Base-by-base conservation (phyloP, 1,140 invertebrate genomes). In the Hylyphantes graminicola region DNA sequence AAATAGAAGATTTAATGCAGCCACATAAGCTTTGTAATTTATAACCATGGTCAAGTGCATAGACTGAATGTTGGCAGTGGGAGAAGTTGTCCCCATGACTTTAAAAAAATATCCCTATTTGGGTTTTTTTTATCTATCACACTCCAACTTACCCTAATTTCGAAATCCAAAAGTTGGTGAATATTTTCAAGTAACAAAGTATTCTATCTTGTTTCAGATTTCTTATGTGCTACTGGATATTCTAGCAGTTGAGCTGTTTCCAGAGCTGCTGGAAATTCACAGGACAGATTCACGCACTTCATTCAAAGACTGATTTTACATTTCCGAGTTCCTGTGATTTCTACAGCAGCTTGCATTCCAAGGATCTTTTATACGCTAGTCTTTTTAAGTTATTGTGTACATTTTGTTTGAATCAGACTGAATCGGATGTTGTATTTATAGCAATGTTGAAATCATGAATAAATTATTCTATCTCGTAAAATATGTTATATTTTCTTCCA, bases 141-240 rank as follows among this genome's bases (percentile, higher is more conserved):
- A 15, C 65, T 21, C 8, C 35, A 12, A 21, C 11, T 8, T 19
- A 68, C 65, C 3, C 4, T 21, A 68, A 15, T 19, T 15, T 21
- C 5, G n/a, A n/a, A n/a, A n/a, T n/a, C n/a, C n/a, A n/a, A n/a
- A n/a, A n/a, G n/a, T n/a, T n/a, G n/a, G n/a, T n/a, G n/a, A n/a
- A n/a, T n/a, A n/a, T n/a, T n/a, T 5, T 51, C 11, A 73, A 54
- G 21, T 51, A 48, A 15, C 51, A 73, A 51, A 12, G 50, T 50
- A 19, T 73, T 53, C 0, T 78, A 11, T 65, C 54, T 15, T 72
- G 0, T 82, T 76, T 15, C 89, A 91, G 89, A 85, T 91, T 4
- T 90, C 90, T 48, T 92, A 91, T 77, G 85, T 89, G 59, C 86
- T 92, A n/a, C 76, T 91, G 21, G 91, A 92, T 87, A 89, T 90